These are phyloP conservation scores for Prunella himalayana DNA, from an alignment of 2,113 vertebrate species.

Conservation along the genomic window DNA sequence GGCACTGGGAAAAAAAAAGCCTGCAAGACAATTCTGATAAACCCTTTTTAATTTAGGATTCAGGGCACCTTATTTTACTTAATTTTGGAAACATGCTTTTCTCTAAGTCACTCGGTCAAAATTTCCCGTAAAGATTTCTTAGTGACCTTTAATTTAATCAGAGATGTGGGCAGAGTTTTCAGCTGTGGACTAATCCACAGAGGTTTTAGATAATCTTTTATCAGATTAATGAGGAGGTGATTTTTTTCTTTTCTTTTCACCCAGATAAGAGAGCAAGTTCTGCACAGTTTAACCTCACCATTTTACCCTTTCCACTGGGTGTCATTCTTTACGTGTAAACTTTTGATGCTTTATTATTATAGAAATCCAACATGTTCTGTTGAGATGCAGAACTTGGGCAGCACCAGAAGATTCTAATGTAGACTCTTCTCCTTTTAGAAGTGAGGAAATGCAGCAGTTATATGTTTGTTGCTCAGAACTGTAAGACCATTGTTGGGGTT, in stretches of 20 bases:
- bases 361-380: background rate
- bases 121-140: background rate
- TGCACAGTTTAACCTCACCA: background rate
- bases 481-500: accelerated
- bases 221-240: conserved; percentile 6
- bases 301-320: background rate
- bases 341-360: background rate
- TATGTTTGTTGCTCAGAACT: background rate
- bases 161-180: background rate
- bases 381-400: background rate
- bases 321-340: background rate
- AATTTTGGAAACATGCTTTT: background rate
- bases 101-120: background rate
- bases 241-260: background rate
- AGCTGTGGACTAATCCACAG: background rate
- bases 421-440: background rate
- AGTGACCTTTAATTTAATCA: conserved; percentile 16
- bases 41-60: background rate
- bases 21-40: background rate
- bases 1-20: background rate
- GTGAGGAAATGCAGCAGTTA: background rate
- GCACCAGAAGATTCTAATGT: background rate
- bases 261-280: background rate
- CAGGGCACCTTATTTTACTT: background rate
- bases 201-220: conserved; percentile 35